Base-by-base conservation (phyloP, 2,888 invertebrate genomes). In the Lepetodrilus schrolli region DNA sequence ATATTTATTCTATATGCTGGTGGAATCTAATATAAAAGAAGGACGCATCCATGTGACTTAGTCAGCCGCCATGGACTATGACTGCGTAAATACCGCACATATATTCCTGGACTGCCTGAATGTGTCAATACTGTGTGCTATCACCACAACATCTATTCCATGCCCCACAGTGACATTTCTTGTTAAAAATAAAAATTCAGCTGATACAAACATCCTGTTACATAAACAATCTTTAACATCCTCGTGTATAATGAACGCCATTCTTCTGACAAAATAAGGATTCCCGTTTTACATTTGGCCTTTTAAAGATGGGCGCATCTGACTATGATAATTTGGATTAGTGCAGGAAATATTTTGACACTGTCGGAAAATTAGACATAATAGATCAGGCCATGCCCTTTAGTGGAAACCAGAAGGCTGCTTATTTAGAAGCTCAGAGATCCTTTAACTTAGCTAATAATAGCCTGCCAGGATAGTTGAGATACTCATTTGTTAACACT, bases 281-380 rank as follows among this genome's bases (percentile, higher is more conserved):
- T 2, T 0, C 43, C 43, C 43, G 17, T 30, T 23, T 30, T 34
- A 34, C 58, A 58, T 34, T n/a, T 58, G 58, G n/a, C 58, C 58
- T 58, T 58, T 58, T 23, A 7, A 58, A 10, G 34, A 17, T 10
- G 1, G 43, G n/a, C 43, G 2, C 23, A 23, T 30, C 30, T 30
- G 30, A 17, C 58, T 0, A 34, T 58, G 58, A 58, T 58, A 58
- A 58, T 17, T 17, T 34, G 34, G 34, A 58, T 58, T 58, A 58
- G 58, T 30, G 26, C 58, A 58, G 58, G 58, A 58, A 58, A 58
- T 58, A 58, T 58, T 58, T 26, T 58, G 58, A 58, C 58, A 58
- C 30, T 58, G 58, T 23, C 30, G 17, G 58, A 30, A 17, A n/a
- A 23, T 30, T 58, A 58, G 58, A 58, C 58, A 58, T 58, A 58